Percentiles rank a stretch among this genome's conserved stretches.
These are phyloP conservation scores for Agrotis exclamationis DNA, from an alignment of 2,888 invertebrate genomes.

Conservation along the genomic window DNA sequence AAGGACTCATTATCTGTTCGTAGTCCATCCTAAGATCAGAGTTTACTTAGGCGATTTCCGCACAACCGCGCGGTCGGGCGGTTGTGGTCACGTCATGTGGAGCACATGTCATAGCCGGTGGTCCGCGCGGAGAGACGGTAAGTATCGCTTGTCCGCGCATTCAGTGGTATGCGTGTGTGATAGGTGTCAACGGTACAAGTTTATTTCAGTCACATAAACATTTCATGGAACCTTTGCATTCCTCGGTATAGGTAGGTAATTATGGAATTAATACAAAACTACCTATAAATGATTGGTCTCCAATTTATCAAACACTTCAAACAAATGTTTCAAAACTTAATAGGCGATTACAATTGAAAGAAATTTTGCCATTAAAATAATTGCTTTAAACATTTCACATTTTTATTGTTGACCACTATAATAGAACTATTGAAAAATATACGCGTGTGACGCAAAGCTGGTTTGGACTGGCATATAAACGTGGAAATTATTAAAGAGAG, in stretches of 20 bases:
- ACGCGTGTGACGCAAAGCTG: background rate
- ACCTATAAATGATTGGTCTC: background rate
- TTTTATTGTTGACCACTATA: background rate
- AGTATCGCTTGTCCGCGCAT: too few relatives aligned
- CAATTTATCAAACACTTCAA: conserved; percentile 1
- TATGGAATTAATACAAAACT: background rate
- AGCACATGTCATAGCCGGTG: too few relatives aligned
- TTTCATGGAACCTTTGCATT: background rate
- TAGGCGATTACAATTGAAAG: background rate
- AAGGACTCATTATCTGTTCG: background rate
- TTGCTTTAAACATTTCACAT: background rate
- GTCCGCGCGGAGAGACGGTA: too few relatives aligned
- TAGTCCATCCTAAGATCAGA: too few relatives aligned
- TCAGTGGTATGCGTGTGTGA: too few relatives aligned
- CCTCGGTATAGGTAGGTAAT: too few relatives aligned
- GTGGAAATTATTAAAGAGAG: background rate
- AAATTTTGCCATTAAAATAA: background rate
- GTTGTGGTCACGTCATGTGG: too few relatives aligned
- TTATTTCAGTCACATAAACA: background rate
- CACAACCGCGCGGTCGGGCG: too few relatives aligned
- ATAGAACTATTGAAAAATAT: background rate
- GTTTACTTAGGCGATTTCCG: too few relatives aligned
- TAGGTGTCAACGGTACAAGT: too few relatives aligned
- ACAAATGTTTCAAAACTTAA: background rate
- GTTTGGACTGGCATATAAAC: background rate